Percentiles rank a stretch among this genome's conserved stretches.
Conservation (phyloP, 2,113 vertebrate species). For the Patagioenas fasciata region DNA sequence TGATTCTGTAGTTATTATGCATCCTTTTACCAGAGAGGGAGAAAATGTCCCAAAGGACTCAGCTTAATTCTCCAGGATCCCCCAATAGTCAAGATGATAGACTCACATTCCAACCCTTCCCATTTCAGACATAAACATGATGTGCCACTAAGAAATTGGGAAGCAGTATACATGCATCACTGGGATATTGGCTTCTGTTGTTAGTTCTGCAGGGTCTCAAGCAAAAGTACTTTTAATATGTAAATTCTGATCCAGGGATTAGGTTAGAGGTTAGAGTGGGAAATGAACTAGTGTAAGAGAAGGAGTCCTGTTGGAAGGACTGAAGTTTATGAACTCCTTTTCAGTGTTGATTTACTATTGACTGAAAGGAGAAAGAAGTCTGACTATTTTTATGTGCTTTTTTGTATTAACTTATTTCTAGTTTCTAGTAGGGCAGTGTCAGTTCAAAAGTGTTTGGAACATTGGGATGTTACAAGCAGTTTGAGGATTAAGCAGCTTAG, state of each 20-base stretch:
- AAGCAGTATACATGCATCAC: neutral
- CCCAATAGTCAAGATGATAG: fast-evolving
- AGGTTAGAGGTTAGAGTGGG: neutral
- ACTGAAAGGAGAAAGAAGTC: neutral
- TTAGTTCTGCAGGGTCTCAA: neutral
- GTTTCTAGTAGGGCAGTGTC: neutral
- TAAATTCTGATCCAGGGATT: neutral
- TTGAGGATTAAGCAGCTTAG: neutral
- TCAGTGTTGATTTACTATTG: neutral
- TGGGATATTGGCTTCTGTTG: neutral
- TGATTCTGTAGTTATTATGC: neutral
- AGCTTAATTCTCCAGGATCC: neutral
- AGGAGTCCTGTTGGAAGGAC: neutral
- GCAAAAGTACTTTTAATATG: neutral
- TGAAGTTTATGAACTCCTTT: neutral
- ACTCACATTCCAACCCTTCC: neutral
- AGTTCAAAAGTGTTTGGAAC: neutral
- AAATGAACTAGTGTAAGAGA: neutral
- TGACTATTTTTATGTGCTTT: neutral
- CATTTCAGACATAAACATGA: neutral
- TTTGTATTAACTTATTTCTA: neutral
- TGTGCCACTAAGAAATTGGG: neutral
- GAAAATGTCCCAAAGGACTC: neutral
- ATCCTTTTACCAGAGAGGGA: neutral
- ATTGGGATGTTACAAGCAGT: neutral